Evolutionary conservation across 2,888 invertebrate genomes (phyloP).

Genomic region (Stenotaenia linearis): DNA sequence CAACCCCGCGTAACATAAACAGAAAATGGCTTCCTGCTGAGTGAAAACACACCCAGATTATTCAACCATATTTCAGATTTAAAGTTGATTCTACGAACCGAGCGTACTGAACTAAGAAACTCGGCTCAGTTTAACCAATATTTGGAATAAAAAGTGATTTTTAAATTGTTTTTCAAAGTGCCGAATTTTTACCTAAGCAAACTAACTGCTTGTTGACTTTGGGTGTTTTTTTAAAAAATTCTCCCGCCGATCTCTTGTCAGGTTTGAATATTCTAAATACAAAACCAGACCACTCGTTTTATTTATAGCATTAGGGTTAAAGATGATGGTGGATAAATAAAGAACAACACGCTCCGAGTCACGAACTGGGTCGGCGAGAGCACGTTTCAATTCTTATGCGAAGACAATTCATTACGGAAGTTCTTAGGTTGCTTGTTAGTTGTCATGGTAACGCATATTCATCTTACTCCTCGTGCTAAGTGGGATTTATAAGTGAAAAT

Average conservation of each 20-base stretch:
- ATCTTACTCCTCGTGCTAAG: background rate
- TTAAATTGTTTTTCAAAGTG: background rate
- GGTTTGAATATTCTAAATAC: background rate
- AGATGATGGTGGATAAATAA: constrained; percentile 11
- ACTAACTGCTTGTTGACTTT: no score
- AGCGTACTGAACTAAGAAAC: background rate
- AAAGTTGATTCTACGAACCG: background rate
- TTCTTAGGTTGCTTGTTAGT: constrained; percentile 1
- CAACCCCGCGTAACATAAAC: background rate
- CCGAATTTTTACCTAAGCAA: no score
- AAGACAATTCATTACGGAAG: constrained; percentile 19
- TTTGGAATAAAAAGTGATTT: background rate
- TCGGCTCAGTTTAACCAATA: background rate
- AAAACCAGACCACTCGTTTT: background rate
- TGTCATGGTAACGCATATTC: constrained; percentile 9
- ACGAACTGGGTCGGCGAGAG: constrained; percentile 6
- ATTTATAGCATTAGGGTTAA: background rate
- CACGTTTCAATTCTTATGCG: constrained; percentile 26
- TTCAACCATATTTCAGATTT: constrained; percentile 12
- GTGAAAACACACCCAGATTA: constrained; percentile 12
- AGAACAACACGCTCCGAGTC: constrained; percentile 8
- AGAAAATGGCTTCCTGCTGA: constrained; percentile 20
- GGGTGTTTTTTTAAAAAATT: background rate
- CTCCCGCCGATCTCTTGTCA: no score
- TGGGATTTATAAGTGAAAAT: constrained; percentile 3